Evolutionary conservation across 1,140 invertebrate genomes (phyloP).

Genomic region (Drosophila repletoides): DNA sequence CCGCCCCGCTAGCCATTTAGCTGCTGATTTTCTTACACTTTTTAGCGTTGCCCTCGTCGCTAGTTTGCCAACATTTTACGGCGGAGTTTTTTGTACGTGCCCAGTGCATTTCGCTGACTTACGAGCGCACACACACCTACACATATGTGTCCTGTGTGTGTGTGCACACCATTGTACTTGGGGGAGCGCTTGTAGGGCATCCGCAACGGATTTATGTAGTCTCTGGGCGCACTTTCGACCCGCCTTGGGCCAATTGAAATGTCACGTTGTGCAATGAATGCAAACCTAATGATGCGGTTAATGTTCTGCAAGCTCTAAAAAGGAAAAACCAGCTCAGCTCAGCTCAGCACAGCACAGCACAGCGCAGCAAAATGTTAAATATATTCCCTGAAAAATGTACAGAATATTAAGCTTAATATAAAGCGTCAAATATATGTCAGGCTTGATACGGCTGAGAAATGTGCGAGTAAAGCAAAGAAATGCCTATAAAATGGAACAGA

Average conservation of each 20-base stretch:
- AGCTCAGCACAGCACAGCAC: too few relatives aligned
- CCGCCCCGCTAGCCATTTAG: slow-evolving; percentile 44
- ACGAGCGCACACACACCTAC: too few relatives aligned
- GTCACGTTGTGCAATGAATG: slow-evolving; percentile 73
- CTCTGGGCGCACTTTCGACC: slow-evolving; percentile 46
- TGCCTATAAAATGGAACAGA: too few relatives aligned
- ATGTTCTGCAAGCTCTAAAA: slow-evolving; percentile 37
- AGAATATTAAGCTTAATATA: too few relatives aligned
- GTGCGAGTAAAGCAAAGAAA: too few relatives aligned
- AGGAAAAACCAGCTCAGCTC: slow-evolving; percentile 14
- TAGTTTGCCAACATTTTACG: slow-evolving; percentile 64
- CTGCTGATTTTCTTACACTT: slow-evolving; percentile 75
- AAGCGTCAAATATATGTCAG: too few relatives aligned
- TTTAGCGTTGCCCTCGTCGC: slow-evolving; percentile 47
- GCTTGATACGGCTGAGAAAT: too few relatives aligned
- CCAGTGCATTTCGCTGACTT: slow-evolving; percentile 43
- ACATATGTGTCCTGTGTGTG: slow-evolving; percentile 25
- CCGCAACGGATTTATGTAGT: slow-evolving; percentile 68
- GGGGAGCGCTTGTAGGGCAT: slow-evolving; percentile 32
- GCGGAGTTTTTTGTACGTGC: slow-evolving; percentile 48
- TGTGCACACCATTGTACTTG: slow-evolving; percentile 32
- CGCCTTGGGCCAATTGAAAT: slow-evolving; percentile 69
- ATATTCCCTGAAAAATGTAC: too few relatives aligned
- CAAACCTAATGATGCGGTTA: slow-evolving; percentile 70
- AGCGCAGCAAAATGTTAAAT: neutral